Percentiles rank a stretch among this genome's conserved stretches.
Evolutionary conservation across 2,113 vertebrate genomes (phyloP).

Genomic region (Melanotaenia duboulayi): DNA sequence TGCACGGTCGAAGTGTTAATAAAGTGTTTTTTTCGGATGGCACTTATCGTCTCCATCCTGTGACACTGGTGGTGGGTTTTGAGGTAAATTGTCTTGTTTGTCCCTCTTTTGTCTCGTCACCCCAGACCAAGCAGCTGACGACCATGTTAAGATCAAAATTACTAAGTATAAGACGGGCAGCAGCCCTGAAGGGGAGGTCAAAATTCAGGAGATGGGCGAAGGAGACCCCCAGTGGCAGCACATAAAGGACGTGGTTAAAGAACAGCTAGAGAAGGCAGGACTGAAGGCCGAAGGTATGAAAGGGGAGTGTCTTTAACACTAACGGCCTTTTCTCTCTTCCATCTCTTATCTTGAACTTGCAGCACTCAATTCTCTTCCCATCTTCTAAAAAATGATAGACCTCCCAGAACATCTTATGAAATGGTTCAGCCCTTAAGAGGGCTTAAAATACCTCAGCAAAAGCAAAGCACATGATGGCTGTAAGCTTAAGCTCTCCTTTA

Average conservation of each 20-base stretch:
- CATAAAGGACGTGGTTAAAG: constrained; percentile 94
- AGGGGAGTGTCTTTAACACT: constrained; percentile 54
- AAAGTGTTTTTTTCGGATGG: constrained; percentile 25
- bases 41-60: constrained; percentile 52
- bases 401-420: constrained; percentile 3
- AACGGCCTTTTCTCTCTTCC: constrained; percentile 62
- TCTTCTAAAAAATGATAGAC: constrained; percentile 28
- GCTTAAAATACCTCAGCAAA: background rate
- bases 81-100: constrained; percentile 75
- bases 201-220: constrained; percentile 89
- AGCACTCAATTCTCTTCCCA: constrained; percentile 25
- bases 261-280: constrained; percentile 95
- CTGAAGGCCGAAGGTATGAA: constrained; percentile 93
- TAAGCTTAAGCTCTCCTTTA: background rate
- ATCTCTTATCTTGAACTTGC: constrained; percentile 47
- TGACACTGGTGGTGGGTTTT: constrained; percentile 54
- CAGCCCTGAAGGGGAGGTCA: constrained; percentile 86
- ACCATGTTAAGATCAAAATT: constrained; percentile 92
- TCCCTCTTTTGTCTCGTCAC: constrained; percentile 80
- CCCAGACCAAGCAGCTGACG: constrained; percentile 86
- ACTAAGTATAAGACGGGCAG: constrained; percentile 88
- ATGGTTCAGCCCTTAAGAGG: background rate
- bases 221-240: constrained; percentile 91
- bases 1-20: background rate
- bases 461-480: background rate